Conservation (phyloP, 1,140 invertebrate species). For the Drusus annulatus region DNA sequence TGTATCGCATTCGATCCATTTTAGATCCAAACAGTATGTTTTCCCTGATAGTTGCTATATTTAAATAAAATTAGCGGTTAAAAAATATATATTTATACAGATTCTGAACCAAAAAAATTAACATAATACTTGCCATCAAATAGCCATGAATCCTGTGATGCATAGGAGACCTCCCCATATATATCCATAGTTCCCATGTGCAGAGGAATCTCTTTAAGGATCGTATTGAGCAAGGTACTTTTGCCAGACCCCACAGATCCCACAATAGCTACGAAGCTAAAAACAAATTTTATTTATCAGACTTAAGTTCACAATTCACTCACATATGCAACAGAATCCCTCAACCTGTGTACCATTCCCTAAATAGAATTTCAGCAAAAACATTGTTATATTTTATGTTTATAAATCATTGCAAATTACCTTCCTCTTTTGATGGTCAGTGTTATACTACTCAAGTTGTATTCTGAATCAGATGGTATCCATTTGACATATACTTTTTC, state of each 20-base stretch:
- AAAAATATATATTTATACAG: no score
- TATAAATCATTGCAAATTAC: conserved; percentile 4
- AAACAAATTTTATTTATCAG: neutral
- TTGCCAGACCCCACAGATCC: conserved; percentile 88
- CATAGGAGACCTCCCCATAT: conserved; percentile 83
- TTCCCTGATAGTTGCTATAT: conserved; percentile 68
- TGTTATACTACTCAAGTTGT: conserved; percentile 44
- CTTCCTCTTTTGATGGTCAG: conserved; percentile 51
- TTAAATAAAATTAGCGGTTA: neutral
- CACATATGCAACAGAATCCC: no score
- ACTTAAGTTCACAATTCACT: no score
- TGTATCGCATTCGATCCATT: conserved; percentile 70
- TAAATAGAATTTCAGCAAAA: no score
- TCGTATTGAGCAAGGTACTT: conserved; percentile 78
- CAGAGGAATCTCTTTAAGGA: conserved; percentile 81
- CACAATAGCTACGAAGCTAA: conserved; percentile 54
- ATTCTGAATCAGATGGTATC: conserved; percentile 41
- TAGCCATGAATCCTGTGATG: conserved; percentile 86
- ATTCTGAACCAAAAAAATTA: no score
- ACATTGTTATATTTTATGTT: no score
- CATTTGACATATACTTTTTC: conserved; percentile 48
- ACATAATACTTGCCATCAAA: conserved; percentile 67
- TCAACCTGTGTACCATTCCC: no score
- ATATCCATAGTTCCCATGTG: conserved; percentile 75
- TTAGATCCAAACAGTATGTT: conserved; percentile 77